Evolutionary conservation across 2,888 invertebrate genomes (phyloP).

Genomic region (Melinaea marsaeus): DNA sequence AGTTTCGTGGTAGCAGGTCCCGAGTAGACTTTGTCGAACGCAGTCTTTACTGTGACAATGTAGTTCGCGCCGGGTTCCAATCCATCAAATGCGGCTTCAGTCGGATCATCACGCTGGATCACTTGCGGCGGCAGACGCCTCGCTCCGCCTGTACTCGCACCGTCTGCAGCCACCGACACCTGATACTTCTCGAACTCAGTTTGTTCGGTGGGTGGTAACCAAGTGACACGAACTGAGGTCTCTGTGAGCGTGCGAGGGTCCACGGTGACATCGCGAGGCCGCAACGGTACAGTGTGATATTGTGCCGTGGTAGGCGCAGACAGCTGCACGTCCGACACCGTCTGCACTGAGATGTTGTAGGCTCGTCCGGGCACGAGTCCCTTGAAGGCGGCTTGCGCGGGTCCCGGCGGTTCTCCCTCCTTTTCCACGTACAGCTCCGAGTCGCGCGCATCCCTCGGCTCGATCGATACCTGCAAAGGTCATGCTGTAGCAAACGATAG

Average conservation of each 20-base stretch:
- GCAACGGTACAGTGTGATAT: conserved; percentile 93
- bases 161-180: conserved; percentile 81
- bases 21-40: conserved; percentile 95
- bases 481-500: too few species aligned
- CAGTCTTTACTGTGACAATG: conserved; percentile 93
- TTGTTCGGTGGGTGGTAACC: conserved; percentile 90
- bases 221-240: conserved; percentile 87
- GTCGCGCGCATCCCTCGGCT: conserved; percentile 92
- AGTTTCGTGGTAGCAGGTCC: conserved; percentile 96
- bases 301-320: conserved; percentile 95
- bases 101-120: conserved; percentile 82
- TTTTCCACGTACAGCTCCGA: conserved; percentile 94
- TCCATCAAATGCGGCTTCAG: conserved; percentile 86
- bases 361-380: conserved; percentile 93
- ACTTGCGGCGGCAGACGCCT: conserved; percentile 83
- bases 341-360: conserved; percentile 96
- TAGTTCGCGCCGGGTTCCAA: conserved; percentile 94
- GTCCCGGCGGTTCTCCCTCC: conserved; percentile 96
- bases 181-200: conserved; percentile 97
- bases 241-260: conserved; percentile 84
- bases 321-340: conserved; percentile 94
- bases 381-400: conserved; percentile 96
- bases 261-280: conserved; percentile 90
- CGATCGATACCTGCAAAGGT: conserved; percentile 83
- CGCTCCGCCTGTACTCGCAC: conserved; percentile 47